Conservation (phyloP, 2,797 vertebrate genomes). For the Pterois miles region DNA sequence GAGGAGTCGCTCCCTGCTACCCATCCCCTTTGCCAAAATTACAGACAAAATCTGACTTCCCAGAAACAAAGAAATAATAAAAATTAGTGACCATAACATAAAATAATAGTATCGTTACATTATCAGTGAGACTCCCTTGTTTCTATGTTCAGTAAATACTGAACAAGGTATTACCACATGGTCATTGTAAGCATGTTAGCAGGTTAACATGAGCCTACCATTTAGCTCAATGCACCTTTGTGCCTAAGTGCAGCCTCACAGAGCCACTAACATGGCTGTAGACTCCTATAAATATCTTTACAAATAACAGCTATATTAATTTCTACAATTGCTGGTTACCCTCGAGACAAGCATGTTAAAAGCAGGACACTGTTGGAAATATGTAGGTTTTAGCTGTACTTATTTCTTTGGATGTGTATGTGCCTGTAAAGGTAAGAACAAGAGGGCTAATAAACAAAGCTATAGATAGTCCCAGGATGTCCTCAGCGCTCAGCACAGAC, state of each 20-base stretch:
- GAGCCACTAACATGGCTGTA: not conserved
- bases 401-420: no score
- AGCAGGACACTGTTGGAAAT: no score
- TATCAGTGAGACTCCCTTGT: not conserved
- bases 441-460: constrained; percentile 2
- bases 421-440: no score
- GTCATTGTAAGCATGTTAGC: not conserved
- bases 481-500: constrained; percentile 17
- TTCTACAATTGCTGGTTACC: not conserved
- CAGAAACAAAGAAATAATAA: not conserved
- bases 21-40: not conserved
- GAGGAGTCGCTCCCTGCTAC: no score
- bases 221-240: no score
- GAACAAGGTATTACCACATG: not conserved
- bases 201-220: not conserved
- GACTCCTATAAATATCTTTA: not conserved
- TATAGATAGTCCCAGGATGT: not conserved
- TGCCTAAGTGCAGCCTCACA: not conserved
- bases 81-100: no score
- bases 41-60: not conserved
- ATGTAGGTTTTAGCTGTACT: no score
- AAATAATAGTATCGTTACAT: not conserved
- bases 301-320: not conserved
- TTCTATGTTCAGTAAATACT: not conserved
- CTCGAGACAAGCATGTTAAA: not conserved